Conservation (phyloP, 2,888 invertebrate species). For the Cryptocephalus moraei region DNA sequence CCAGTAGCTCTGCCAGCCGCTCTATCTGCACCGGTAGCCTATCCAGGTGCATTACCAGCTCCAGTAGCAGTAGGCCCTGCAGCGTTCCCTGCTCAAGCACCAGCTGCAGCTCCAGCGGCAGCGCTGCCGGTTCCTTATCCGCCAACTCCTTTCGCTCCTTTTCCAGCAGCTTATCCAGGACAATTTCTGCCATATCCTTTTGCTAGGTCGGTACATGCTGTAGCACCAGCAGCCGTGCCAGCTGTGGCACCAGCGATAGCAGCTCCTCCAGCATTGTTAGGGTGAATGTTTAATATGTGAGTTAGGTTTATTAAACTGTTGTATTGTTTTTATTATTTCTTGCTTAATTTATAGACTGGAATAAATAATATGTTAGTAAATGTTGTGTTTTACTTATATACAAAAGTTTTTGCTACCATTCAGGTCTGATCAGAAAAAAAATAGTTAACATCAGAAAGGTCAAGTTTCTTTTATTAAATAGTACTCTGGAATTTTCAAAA, state of each 20-base stretch:
- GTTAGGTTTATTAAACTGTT: too few species aligned
- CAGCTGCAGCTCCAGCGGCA: conserved; percentile 23
- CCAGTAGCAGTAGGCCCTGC: background rate
- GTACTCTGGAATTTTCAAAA: too few species aligned
- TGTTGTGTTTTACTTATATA: too few species aligned
- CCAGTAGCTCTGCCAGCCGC: conserved; percentile 4
- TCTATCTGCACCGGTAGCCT: conserved; percentile 8
- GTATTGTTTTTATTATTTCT: too few species aligned
- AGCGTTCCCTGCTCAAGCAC: background rate
- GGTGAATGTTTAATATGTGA: background rate
- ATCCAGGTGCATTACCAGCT: conserved; percentile 23
- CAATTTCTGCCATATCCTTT: conserved; percentile 11
- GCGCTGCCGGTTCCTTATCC: background rate
- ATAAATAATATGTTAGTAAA: too few species aligned
- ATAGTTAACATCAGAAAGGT: too few species aligned
- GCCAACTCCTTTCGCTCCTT: conserved; percentile 1
- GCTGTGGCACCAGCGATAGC: conserved; percentile 8
- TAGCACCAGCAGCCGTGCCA: conserved; percentile 17
- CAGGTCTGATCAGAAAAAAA: too few species aligned
- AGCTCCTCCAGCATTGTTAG: background rate
- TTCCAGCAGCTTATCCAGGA: conserved; percentile 5
- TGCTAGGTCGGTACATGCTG: conserved; percentile 24
- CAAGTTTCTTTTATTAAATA: too few species aligned
- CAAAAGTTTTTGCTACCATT: too few species aligned
- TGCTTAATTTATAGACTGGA: too few species aligned